Base-by-base conservation (phyloP, 2,888 invertebrate species). In the Geophilus truncorum region DNA sequence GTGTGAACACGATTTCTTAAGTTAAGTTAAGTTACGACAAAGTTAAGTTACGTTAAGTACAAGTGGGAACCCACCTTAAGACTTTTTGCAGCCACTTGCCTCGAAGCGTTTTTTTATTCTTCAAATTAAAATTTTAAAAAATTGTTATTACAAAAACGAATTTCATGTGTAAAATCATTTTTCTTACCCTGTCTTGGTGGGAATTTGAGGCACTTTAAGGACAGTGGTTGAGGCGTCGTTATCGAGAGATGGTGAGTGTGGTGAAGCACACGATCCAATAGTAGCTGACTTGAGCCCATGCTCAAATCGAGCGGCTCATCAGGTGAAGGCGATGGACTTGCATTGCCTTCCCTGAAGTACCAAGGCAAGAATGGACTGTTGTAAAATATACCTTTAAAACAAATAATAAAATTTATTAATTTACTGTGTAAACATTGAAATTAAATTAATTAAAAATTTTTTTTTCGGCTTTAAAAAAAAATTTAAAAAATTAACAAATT, bases 71-170 rank as follows among this genome's bases (percentile, higher is more conserved):
- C n/a, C n/a, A n/a, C n/a, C n/a, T n/a, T 98, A 98, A 80, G 93
- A 92, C 83, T 94, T 91, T 83, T 95, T 90, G 81, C 91, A 90
- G 80, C 86, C 85, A 51, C 84, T 82, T 75, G 86, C 84, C 81
- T 85, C 85, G 88, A 90, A 90, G 86, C 91, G 90, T 85, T 92
- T 91, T 87, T 92, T 92, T 85, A 91, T 90, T 88, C 93, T 92
- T 12, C 4, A 75, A 75, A 18, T 18, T 18, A 25, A 75, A 75
- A 12, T 75, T 18, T 18, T 12, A 75, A 7, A 7, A 77, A 25
- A 30, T 28, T n/a, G 23, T 78, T 45, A 28, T 77, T 30, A 34
- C 25, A 70, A 75, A 75, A 9, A 10, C 7, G 21, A 5, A 75
- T 75, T 75, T 15, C 21, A 57, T 23, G 4, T 12, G 23, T 57